Evolutionary conservation across 1,140 invertebrate species (phyloP), one percentile per base, ranked within the genome.

Genomic region (Heliconius nattereri): DNA sequence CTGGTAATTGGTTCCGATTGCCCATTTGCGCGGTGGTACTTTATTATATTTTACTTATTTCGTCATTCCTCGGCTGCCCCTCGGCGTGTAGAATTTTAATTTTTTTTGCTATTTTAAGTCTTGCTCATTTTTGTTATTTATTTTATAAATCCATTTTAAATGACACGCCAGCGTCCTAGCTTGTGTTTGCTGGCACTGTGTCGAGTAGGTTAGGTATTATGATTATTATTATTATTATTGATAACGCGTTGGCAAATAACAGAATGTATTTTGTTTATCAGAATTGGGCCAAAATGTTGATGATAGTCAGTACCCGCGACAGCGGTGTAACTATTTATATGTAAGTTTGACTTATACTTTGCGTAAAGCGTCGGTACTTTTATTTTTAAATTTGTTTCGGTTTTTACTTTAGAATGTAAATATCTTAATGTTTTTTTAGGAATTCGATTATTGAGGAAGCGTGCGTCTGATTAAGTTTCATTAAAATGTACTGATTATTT

Each of bases 401-500:
- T 70, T 72, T 89, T 87, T 82, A 70, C 82, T 79, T 78, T 86
- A 82, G 72, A 73, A 49, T 90, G 89, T 91, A 91, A 90, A 91
- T 92, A 91, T 81, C 88, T 88, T 85, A 77, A 78, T 83, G 76
- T 83, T 54, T 86, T 86, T 85, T 86, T 86, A 85, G 86, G 80
- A 81, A 83, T 83, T 86, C 82, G 83, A 86, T 85, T 87, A 89
- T 85, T 90, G 80, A 83, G 60, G 83, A 87, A 86, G 82, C 78
- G 80, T 85, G 88, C 80, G 85, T 85, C 88, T 85, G 81, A 88
- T 92, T 92, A 89, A 87, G 88, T 92, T 92, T 71, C 86, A 87
- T 89, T 90, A 88, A 90, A 92, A 92, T 92, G 92, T 92, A 92
- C 92, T 94, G 92, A 94, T 94, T 94, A 94, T 91, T 91, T 92